Conservation (phyloP, 2,797 vertebrate genomes). For the Enteromius treurensis region DNA sequence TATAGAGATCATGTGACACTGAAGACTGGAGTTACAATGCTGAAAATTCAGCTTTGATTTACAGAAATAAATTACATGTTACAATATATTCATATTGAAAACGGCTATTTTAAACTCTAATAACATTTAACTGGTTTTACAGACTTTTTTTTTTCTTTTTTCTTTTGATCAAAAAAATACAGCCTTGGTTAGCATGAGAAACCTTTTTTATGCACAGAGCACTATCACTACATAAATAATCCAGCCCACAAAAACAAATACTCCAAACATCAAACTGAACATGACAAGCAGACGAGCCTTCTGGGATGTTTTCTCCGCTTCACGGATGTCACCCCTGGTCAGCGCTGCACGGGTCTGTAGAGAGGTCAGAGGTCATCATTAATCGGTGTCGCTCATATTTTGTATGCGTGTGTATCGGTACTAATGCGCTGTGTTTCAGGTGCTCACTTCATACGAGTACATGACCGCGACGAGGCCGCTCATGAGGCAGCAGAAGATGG, state of each 20-base stretch:
- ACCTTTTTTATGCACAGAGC: conserved; percentile 51
- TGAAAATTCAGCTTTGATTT: not conserved
- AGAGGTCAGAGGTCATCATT: conserved; percentile 23
- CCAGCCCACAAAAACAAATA: conserved; percentile 78
- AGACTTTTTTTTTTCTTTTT: too few relatives aligned
- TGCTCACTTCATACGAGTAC: conserved; percentile 79
- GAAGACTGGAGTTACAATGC: not conserved
- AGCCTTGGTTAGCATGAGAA: not conserved
- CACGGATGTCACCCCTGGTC: conserved; percentile 71
- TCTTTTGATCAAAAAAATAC: not conserved
- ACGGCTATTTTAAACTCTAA: not conserved
- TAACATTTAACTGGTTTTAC: not conserved
- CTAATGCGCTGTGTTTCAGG: not conserved
- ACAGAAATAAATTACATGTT: not conserved
- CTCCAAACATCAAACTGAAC: conserved; percentile 81
- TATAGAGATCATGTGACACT: not conserved
- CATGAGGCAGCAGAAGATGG: conserved; percentile 82
- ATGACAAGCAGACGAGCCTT: conserved; percentile 77
- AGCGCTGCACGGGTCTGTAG: conserved; percentile 75
- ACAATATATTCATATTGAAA: not conserved
- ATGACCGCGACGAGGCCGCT: conserved; percentile 76
- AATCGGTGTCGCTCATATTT: not conserved
- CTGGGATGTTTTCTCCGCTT: conserved; percentile 72
- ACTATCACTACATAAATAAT: conserved; percentile 78
- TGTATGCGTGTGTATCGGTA: not conserved